Base-by-base conservation (phyloP, 2,888 invertebrate genomes). In the Aspidiotus destructor region DNA sequence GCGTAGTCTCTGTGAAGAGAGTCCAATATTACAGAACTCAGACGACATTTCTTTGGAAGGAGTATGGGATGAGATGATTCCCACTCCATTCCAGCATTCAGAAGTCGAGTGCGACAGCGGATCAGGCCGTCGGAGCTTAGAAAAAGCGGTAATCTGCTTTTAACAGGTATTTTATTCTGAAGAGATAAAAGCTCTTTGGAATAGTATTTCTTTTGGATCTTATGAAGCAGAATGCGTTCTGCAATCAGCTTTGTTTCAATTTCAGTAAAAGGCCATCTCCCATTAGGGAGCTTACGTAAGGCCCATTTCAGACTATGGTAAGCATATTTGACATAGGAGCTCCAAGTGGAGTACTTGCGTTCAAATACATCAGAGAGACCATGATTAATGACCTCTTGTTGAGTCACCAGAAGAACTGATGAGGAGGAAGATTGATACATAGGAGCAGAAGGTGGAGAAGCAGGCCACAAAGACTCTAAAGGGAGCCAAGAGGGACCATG, bases 401-500 rank as follows among this genome's bases (percentile, higher is more conserved):
- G 40, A 16, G 60, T 11, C n/a, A 16, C 28, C 13, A 28, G 13
- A 28, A 41, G 1, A 16, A 28, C 60, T 13, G 16, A 13, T 60
- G 40, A 28, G 7, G 28, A 11, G 8, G 7, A 28, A 60, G 40
- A 11, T 13, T 28, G 13, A 10, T 28, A 28, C 8, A 13, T 60
- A 60, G 40, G 13, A 28, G 13, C 40, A 16, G 9, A n/a, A 11
- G 60, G 60, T 13, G 40, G 60, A 11, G 10, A 28, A 60, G 48
- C n/a, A 13, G 60, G 60, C 60, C 28, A 60, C n/a, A 28, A 11
- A 2, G 11, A 11, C 40, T 60, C 60, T 28, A 13, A 40, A 40
- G 13, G 17, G 1, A 60, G 40, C 62, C 62, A 62, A 48, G n/a
- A 16, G 5, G 62, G 62, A 28, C 62, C 62, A 13, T 13, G 13